Conservation (phyloP, 2,888 invertebrate species). For the Amiota communis region DNA sequence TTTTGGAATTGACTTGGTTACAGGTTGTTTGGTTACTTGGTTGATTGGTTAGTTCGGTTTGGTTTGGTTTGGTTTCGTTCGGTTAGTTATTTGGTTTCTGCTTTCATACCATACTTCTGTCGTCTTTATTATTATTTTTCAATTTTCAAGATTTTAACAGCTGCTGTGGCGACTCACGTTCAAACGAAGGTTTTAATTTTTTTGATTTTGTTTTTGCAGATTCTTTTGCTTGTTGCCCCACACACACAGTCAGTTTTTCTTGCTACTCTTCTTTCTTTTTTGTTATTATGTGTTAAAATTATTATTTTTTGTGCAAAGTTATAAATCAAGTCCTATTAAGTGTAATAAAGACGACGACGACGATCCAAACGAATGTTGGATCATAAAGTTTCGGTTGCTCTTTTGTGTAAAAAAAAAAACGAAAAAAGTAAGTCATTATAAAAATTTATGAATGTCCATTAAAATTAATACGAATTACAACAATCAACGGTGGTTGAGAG, state of each 20-base stretch:
- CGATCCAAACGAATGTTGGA: neutral
- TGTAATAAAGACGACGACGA: slow-evolving; percentile 62
- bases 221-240: neutral
- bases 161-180: slow-evolving; percentile 2
- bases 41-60: neutral
- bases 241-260: too few relatives aligned
- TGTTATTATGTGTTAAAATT: neutral
- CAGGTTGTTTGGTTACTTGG: too few relatives aligned
- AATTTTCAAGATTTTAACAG: slow-evolving; percentile 25
- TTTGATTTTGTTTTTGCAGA: neutral
- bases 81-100: slow-evolving; percentile 4
- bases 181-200: too few relatives aligned
- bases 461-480: slow-evolving; percentile 39
- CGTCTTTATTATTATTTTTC: slow-evolving; percentile 27
- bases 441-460: slow-evolving; percentile 18
- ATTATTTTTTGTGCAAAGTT: slow-evolving; percentile 37
- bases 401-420: slow-evolving; percentile 50
- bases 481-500: slow-evolving; percentile 19
- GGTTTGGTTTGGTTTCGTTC: too few relatives aligned
- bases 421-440: slow-evolving; percentile 63
- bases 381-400: neutral
- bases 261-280: neutral
- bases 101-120: slow-evolving; percentile 24
- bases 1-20: too few relatives aligned
- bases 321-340: slow-evolving; percentile 67